A percentile compares a stretch with the other conserved stretches of the same genome.
Conservation (phyloP, 1,140 invertebrate species). For the Paraescarpia echinospica region DNA sequence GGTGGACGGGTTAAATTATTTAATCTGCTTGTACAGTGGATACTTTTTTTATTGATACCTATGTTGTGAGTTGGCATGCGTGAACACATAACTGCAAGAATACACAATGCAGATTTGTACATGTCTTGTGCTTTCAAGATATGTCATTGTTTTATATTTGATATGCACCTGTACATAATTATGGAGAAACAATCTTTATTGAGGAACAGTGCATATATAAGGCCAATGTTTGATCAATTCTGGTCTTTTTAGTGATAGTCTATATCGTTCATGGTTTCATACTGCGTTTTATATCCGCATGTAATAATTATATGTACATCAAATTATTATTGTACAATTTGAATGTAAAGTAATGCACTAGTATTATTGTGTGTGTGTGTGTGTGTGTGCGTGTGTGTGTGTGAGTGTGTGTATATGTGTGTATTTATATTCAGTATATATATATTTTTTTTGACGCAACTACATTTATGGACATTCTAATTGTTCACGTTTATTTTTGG, state of each 20-base stretch:
- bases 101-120: neutral
- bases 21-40: neutral
- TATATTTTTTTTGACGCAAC: neutral
- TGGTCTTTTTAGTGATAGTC: too few relatives aligned
- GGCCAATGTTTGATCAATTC: too few relatives aligned
- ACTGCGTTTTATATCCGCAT: too few relatives aligned
- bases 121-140: neutral
- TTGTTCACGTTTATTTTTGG: constrained; percentile 21
- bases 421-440: neutral
- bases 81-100: neutral
- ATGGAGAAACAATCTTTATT: neutral
- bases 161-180: too few relatives aligned
- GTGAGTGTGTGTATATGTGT: neutral
- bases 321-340: neutral
- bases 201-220: neutral
- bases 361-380: neutral
- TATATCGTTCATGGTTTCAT: too few relatives aligned
- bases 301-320: too few relatives aligned
- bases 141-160: neutral
- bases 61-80: neutral
- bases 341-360: neutral
- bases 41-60: neutral
- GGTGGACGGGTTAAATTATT: constrained; percentile 18
- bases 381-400: neutral
- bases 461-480: neutral